Evolutionary conservation across 2,113 vertebrate species (phyloP).

Genomic region (Corydoras sp.): DNA sequence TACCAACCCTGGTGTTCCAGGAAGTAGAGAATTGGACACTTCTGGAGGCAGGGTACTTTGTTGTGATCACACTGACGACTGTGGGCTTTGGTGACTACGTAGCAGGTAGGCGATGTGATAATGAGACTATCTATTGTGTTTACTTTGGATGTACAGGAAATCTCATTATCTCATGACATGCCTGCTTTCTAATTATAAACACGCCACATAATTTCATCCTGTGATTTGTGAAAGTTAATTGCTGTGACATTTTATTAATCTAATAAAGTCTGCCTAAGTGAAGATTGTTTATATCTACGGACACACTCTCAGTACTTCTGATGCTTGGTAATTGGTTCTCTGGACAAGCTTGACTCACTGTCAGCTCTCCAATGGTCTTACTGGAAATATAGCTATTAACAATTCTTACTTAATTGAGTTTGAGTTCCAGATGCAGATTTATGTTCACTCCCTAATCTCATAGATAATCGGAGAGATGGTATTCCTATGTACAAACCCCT

Average conservation of each 20-base stretch:
- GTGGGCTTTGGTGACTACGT: constrained; percentile 88
- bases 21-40: constrained; percentile 74
- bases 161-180: constrained; percentile 16
- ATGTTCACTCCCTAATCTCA: constrained; percentile 12
- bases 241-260: constrained; percentile 21
- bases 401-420: background rate
- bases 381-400: background rate
- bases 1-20: constrained; percentile 78
- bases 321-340: background rate
- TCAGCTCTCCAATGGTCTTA: background rate
- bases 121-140: constrained; percentile 24
- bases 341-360: constrained; percentile 9
- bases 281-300: constrained; percentile 13
- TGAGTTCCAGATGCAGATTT: background rate
- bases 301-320: constrained; percentile 1
- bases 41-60: constrained; percentile 82
- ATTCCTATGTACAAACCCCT: constrained; percentile 74
- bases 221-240: constrained; percentile 27
- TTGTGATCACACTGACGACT: constrained; percentile 85
- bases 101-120: constrained; percentile 64
- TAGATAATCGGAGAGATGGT: constrained; percentile 50
- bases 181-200: constrained; percentile 6
- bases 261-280: constrained; percentile 12
- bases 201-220: constrained; percentile 22
- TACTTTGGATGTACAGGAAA: constrained; percentile 21